Conservation (phyloP, 92 coral and sea anemone genomes). For the Diadumene lineata region DNA sequence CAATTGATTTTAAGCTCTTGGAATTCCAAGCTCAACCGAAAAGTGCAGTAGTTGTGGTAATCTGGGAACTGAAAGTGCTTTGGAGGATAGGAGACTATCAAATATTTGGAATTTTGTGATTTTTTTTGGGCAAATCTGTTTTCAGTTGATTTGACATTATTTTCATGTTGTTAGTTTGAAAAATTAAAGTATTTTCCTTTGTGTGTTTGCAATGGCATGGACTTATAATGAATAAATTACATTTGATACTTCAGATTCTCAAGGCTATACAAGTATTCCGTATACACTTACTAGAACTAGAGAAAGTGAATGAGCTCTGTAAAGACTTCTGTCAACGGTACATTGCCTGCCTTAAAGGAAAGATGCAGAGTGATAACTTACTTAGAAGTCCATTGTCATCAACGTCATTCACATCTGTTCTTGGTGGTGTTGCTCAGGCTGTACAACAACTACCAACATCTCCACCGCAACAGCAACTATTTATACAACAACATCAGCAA, state of each 20-base stretch:
- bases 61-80: too few relatives aligned
- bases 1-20: too few relatives aligned
- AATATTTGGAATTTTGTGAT: too few relatives aligned
- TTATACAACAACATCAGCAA: slow-evolving; percentile 55
- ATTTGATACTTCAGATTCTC: slow-evolving; percentile 93
- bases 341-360: slow-evolving; percentile 98
- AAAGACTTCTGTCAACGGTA: slow-evolving; percentile 99
- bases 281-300: slow-evolving; percentile 92
- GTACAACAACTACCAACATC: slow-evolving; percentile 64
- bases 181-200: too few relatives aligned
- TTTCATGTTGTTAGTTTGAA: too few relatives aligned
- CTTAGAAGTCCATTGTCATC: slow-evolving; percentile 76
- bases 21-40: too few relatives aligned
- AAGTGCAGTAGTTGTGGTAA: too few relatives aligned
- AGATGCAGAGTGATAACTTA: slow-evolving; percentile 95
- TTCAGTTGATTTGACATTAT: too few relatives aligned
- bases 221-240: too few relatives aligned
- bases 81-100: too few relatives aligned
- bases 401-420: slow-evolving; percentile 48
- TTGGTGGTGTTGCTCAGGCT: slow-evolving; percentile 48
- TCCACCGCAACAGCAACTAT: slow-evolving; percentile 48
- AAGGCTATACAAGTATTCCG: slow-evolving; percentile 96
- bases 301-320: slow-evolving; percentile 97
- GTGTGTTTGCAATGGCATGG: too few relatives aligned
- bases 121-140: too few relatives aligned